Evolutionary conservation across 2,113 vertebrate species (phyloP).

Genomic region (Heloderma charlesbogerti): DNA sequence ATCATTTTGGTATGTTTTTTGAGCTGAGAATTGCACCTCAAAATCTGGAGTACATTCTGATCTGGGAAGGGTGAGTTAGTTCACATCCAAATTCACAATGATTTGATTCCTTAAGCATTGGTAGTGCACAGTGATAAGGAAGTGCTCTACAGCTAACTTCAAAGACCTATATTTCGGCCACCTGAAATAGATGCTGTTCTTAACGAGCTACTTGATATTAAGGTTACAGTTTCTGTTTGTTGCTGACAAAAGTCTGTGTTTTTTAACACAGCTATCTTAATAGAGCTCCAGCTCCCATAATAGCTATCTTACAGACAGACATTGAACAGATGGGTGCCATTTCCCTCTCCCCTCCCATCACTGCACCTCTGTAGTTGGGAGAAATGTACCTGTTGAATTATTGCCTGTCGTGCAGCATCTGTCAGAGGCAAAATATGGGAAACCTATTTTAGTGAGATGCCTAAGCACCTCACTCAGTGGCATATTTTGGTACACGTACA

Average conservation of each 20-base stretch:
- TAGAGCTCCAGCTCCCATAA: background rate
- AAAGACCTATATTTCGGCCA: background rate
- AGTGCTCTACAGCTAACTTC: background rate
- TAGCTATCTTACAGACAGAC: background rate
- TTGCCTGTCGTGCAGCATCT: background rate
- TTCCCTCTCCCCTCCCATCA: background rate
- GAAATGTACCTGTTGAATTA: background rate
- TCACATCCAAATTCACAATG: too few relatives aligned
- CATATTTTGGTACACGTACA: background rate
- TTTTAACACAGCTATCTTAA: too few relatives aligned
- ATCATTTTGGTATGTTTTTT: background rate
- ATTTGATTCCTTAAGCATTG: too few relatives aligned
- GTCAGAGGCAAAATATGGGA: background rate
- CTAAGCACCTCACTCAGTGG: background rate
- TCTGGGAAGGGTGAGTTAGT: background rate
- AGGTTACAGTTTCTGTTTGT: background rate
- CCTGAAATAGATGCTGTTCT: background rate
- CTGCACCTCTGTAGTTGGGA: background rate
- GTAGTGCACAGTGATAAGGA: background rate
- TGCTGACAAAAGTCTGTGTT: background rate
- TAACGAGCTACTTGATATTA: background rate
- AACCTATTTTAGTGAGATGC: background rate
- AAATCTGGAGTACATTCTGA: background rate
- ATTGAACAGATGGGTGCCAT: background rate
- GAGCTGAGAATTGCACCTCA: background rate